Conservation (phyloP, 2,888 invertebrate species). For the Limnephilus auricula region DNA sequence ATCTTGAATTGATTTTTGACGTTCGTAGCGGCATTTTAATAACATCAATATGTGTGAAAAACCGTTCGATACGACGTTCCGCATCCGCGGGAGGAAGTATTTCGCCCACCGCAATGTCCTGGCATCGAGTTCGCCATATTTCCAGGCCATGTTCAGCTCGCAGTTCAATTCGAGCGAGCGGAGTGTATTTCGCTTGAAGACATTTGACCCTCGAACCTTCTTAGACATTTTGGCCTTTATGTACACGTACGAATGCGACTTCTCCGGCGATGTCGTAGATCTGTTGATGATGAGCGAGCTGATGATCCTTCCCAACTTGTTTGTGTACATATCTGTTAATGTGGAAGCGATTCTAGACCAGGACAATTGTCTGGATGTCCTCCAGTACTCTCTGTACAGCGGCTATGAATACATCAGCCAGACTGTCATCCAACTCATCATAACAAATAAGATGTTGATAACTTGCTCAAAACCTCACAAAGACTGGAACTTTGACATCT, state of each 20-base stretch:
- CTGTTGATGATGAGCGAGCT: conserved; percentile 2
- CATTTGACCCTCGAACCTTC: not conserved
- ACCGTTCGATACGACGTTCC: conserved; percentile 4
- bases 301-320: conserved; percentile 11
- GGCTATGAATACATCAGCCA: conserved; percentile 34
- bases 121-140: not conserved
- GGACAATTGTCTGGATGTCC: conserved; percentile 45
- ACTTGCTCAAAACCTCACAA: not conserved
- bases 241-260: conserved; percentile 12
- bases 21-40: not conserved
- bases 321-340: conserved; percentile 8
- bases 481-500: conserved; percentile 38
- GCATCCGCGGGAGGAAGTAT: not conserved
- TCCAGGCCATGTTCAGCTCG: conserved; percentile 24
- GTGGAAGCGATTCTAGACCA: not conserved
- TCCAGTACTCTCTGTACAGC: conserved; percentile 15
- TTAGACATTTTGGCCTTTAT: conserved; percentile 1
- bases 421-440: conserved; percentile 4
- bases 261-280: conserved; percentile 23
- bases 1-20: not conserved
- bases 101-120: not conserved
- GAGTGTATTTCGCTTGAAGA: not conserved
- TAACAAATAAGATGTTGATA: conserved; percentile 18
- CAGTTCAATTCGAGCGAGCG: conserved; percentile 5
- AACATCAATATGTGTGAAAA: not conserved